Evolutionary conservation across 1,140 invertebrate genomes (phyloP).

Genomic region (Dermatophagoides farinae): DNA sequence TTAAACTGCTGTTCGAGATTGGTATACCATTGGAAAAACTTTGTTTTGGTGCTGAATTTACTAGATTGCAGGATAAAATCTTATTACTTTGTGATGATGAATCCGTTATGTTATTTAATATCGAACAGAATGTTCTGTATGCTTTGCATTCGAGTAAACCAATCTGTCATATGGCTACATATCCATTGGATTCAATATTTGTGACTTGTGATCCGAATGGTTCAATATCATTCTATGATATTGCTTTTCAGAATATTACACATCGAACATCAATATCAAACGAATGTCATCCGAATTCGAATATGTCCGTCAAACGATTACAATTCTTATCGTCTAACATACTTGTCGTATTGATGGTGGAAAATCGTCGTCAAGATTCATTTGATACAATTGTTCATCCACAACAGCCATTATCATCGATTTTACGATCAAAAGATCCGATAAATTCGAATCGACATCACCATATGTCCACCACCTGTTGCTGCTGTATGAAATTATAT

Average conservation of each 20-base stretch:
- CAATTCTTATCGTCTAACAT: neutral
- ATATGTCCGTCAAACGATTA: neutral
- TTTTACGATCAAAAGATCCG: too few relatives aligned
- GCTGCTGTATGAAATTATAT: neutral
- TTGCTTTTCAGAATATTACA: conserved; percentile 11
- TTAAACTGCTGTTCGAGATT: too few relatives aligned
- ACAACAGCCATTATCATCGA: too few relatives aligned
- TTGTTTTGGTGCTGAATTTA: conserved; percentile 13
- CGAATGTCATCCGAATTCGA: neutral
- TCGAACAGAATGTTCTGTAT: conserved; percentile 9
- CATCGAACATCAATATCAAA: neutral
- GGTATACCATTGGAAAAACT: neutral
- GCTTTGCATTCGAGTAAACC: conserved; percentile 10
- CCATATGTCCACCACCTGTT: neutral
- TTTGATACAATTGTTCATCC: too few relatives aligned
- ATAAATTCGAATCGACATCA: neutral
- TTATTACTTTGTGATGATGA: conserved; percentile 12
- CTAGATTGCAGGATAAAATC: conserved; percentile 6
- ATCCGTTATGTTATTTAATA: conserved; percentile 11
- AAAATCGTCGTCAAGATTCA: neutral
- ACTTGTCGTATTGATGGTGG: neutral
- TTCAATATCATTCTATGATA: conserved; percentile 11
- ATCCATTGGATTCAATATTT: conserved; percentile 13
- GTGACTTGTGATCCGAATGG: conserved; percentile 7
- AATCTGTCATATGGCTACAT: neutral